Percentiles rank a stretch among this genome's conserved stretches.
phyloP scores from a whole-genome alignment of 2,888 invertebrate species.

The Lochmaea capreae region DNA sequence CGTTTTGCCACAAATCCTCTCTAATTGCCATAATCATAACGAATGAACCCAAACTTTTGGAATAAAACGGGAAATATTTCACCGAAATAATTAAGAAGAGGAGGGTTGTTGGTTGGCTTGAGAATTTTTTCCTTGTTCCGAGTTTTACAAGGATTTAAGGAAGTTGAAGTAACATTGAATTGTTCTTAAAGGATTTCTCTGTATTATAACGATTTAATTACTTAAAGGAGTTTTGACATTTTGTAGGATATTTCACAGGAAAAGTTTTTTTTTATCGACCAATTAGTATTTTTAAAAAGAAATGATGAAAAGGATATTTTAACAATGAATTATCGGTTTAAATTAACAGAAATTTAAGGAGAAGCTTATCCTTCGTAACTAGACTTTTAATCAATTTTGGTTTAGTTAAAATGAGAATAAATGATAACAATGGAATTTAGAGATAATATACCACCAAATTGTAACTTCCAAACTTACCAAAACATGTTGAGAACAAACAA shows the following conservation, averaged over 20 bases:
- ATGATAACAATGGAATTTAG: too few species aligned
- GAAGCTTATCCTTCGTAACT: too few species aligned
- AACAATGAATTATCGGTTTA: too few species aligned
- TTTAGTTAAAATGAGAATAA: too few species aligned
- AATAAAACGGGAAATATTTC: constrained; percentile 24
- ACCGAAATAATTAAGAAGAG: constrained; percentile 27
- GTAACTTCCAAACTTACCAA: too few species aligned
- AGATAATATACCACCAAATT: too few species aligned
- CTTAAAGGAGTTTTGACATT: not conserved
- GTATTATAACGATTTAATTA: constrained; percentile 10
- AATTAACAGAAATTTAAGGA: too few species aligned
- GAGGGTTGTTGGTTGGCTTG: not conserved
- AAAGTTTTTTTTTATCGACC: too few species aligned
- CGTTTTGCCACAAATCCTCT: constrained; percentile 31
- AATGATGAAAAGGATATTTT: too few species aligned
- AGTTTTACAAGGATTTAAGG: constrained; percentile 9
- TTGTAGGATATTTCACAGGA: not conserved
- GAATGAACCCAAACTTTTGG: constrained; percentile 32
- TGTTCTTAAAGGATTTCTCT: constrained; percentile 24
- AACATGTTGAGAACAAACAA: too few species aligned
- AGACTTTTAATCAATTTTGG: too few species aligned
- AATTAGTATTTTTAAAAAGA: too few species aligned
- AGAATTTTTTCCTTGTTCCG: constrained; percentile 4
- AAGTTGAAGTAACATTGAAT: constrained; percentile 11
- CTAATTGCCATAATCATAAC: constrained; percentile 35